Evolutionary conservation across 2,113 vertebrate genomes (phyloP).

Genomic region (Labeo rohita): DNA sequence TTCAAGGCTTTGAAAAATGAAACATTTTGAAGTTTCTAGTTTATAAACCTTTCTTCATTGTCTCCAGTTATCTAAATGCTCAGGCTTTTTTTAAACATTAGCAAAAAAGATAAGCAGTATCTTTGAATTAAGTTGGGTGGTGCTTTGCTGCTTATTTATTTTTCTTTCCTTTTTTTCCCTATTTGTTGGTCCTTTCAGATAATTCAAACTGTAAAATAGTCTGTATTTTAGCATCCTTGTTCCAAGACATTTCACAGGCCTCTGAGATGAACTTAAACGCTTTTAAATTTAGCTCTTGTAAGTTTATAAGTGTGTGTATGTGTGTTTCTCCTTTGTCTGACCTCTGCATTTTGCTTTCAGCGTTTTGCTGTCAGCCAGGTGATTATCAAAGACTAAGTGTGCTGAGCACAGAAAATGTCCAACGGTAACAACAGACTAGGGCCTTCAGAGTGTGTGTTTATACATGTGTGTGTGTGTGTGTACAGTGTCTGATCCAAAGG

Average conservation of each 20-base stretch:
- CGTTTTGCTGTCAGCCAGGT: slow-evolving; percentile 21
- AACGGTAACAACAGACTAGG: neutral
- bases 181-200: neutral
- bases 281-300: neutral
- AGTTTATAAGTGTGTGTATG: neutral
- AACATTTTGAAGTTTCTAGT: neutral
- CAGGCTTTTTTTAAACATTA: neutral
- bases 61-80: neutral
- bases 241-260: neutral
- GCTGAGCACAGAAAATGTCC: slow-evolving; percentile 31
- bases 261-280: neutral
- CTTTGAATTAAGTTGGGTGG: neutral
- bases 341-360: slow-evolving; percentile 21
- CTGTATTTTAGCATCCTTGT: neutral
- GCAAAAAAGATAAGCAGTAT: neutral
- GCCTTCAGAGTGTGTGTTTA: neutral
- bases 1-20: neutral
- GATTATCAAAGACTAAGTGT: slow-evolving; percentile 29
- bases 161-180: neutral
- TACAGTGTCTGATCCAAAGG: neutral
- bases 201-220: neutral
- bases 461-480: neutral
- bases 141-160: neutral
- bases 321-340: neutral
- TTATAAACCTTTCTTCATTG: neutral